Evolutionary conservation across 92 coral and sea anemone genomes (phyloP), one percentile per base, ranked within the genome.

Genomic region (Hydrozoanthus gracilis): DNA sequence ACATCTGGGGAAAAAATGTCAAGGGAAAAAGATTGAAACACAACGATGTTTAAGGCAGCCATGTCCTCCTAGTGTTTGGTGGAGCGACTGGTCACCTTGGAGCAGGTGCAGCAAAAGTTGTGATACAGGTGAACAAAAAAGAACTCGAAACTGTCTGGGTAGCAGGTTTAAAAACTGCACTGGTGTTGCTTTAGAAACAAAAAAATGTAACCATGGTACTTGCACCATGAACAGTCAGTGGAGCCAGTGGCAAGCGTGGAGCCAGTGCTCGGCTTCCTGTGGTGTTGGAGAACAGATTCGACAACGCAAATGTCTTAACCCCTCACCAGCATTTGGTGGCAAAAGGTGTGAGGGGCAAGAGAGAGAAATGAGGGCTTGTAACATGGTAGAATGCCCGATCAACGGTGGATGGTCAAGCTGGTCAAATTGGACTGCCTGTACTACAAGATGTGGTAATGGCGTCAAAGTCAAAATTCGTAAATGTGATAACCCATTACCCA

Each of bases 351-450:
- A 76, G 46, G 99, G 98, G 2, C 76, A 66, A 52, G 75, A 72
- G 51, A 62, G 68, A 44, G 82, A 88, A 84, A 83, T 87, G 75
- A 90, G 83, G 71, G 77, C 80, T 17, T 96, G 99, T 75, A 55
- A 55, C 15, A 67, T 47, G 56, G 73, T 50, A 75, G 52, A 77
- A 84, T 90, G 93, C 48, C 70, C 88, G 6, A 73, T 88, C 12
- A 72, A 76, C 54, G 86, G 71, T 49, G 93, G 83, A 15, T 92
- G 94, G 92, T 88, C 98, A 4, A 83, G 80, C 9, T 96, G 99
- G 99, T 87, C 98, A 55, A 82, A 92, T 49, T 96, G 99, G 99
- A 92, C 93, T 46, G 73, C 73, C 65, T 96, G 99, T 44, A 88
- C 98, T 14, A 83, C 83, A 11, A 48, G 89, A 3, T 96, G 98